Conservation (phyloP, 2,113 vertebrate genomes). For the Daboia siamensis region DNA sequence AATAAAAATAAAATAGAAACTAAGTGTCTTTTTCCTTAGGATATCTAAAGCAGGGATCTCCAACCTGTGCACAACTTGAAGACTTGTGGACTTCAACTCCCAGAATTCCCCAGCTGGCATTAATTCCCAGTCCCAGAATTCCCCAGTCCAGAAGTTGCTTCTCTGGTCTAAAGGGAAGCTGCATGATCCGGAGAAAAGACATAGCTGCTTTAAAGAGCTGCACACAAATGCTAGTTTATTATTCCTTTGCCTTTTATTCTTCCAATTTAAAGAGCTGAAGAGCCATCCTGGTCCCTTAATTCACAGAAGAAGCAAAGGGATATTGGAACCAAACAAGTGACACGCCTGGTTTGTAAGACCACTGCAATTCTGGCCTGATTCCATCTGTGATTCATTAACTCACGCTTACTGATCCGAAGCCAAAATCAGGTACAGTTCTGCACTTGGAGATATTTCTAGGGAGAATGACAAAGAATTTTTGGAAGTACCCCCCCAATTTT, state of each 20-base stretch:
- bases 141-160: no score
- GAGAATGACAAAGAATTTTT: neutral
- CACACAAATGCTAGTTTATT: neutral
- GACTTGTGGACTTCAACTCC: no score
- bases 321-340: neutral
- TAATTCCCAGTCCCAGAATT: no score
- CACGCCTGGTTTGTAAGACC: neutral
- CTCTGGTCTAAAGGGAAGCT: no score
- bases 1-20: no score
- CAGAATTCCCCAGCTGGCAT: no score
- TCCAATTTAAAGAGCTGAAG: neutral
- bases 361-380: neutral
- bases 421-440: neutral
- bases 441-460: neutral
- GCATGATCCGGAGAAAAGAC: no score
- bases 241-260: neutral
- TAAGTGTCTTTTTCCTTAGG: no score
- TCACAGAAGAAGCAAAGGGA: neutral
- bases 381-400: neutral
- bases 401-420: neutral
- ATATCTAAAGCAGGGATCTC: no score
- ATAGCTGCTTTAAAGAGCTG: neutral
- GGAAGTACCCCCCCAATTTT: neutral
- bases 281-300: neutral
- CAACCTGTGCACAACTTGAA: no score